A percentile compares a stretch with the other conserved stretches of the same genome.
Evolutionary conservation across 2,797 vertebrate species (phyloP).

Genomic region (Mormyrus hasselquistii): DNA sequence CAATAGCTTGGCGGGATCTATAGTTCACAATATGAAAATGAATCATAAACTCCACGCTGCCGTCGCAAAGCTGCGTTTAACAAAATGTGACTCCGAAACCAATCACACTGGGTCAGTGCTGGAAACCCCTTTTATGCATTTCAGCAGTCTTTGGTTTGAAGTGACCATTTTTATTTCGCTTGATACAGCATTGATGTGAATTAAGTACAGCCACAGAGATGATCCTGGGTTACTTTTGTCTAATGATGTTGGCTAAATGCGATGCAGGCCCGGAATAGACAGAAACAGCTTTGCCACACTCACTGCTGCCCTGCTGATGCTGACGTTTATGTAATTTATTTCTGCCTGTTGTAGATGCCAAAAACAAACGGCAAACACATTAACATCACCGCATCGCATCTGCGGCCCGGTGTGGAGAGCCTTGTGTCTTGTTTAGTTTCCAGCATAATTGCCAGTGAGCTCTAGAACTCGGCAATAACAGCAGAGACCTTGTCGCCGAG

Average conservation of each 20-base stretch:
- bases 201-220: background rate
- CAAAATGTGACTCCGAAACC: background rate
- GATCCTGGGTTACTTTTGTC: background rate
- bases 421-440: slow-evolving; percentile 7
- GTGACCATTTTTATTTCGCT: background rate
- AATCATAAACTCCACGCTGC: background rate
- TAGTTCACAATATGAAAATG: background rate
- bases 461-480: background rate
- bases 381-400: slow-evolving; percentile 1
- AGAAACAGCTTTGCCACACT: slow-evolving; percentile 11
- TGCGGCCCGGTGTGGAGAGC: background rate
- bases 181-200: background rate
- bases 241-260: slow-evolving; percentile 15
- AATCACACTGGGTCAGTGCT: background rate
- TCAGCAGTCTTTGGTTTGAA: background rate
- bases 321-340: slow-evolving; percentile 23
- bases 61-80: background rate
- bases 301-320: slow-evolving; percentile 16
- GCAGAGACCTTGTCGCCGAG: background rate
- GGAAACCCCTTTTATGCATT: background rate
- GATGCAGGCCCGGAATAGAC: slow-evolving; percentile 8
- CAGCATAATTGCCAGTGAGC: background rate
- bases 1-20: slow-evolving; percentile 2
- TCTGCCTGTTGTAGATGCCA: slow-evolving; percentile 10
- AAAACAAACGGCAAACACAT: slow-evolving; percentile 24